phyloP scores from a whole-genome alignment of 1,140 invertebrate genomes.

The Anoplophora glabripennis region DNA sequence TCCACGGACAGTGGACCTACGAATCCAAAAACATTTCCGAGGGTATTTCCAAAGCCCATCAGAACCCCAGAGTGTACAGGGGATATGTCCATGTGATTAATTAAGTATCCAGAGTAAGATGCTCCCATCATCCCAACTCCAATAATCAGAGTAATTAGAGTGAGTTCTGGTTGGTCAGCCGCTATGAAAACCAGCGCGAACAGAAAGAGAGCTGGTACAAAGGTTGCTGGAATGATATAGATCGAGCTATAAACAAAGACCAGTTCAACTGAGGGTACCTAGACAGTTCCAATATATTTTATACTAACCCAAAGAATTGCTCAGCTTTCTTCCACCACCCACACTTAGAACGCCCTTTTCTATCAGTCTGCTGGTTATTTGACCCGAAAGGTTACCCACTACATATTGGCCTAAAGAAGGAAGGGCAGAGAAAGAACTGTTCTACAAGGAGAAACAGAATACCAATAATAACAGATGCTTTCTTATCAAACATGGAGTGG shows the following conservation, averaged over 20 bases:
- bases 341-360: background rate
- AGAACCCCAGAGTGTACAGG: constrained; percentile 66
- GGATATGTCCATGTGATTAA: constrained; percentile 48
- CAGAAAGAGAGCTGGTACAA: background rate
- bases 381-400: background rate
- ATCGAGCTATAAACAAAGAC: background rate
- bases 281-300: background rate
- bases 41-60: constrained; percentile 73
- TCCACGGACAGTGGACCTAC: constrained; percentile 56
- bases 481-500: no score
- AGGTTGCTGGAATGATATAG: background rate
- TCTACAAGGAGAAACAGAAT: background rate
- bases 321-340: background rate
- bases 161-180: constrained; percentile 36
- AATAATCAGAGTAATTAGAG: constrained; percentile 36
- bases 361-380: background rate
- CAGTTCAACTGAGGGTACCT: background rate
- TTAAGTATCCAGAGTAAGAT: background rate
- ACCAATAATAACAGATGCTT: no score
- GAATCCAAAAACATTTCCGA: constrained; percentile 68
- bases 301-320: background rate
- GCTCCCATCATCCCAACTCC: background rate
- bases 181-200: background rate
- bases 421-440: background rate
- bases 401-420: background rate